Conservation (phyloP, 2,113 vertebrate genomes). For the Poeciliopsis occidentalis region DNA sequence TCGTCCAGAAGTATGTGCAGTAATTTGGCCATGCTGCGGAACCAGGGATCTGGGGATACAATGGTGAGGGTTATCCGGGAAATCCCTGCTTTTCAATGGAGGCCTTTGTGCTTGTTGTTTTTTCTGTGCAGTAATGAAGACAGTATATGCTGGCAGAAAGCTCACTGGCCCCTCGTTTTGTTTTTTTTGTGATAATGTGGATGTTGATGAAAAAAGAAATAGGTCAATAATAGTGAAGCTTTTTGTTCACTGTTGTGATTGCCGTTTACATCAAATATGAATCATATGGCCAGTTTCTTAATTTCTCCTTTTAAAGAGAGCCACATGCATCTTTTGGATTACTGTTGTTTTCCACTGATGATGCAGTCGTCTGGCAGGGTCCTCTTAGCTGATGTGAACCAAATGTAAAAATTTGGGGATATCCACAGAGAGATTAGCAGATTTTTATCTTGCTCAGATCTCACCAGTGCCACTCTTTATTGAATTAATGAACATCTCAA, state of each 20-base stretch:
- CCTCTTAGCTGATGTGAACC: neutral
- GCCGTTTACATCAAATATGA: neutral
- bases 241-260: neutral
- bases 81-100: constrained; percentile 65
- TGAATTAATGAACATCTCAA: neutral
- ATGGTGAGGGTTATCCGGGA: constrained; percentile 64
- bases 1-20: constrained; percentile 56
- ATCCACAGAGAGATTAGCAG: neutral
- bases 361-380: neutral
- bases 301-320: neutral
- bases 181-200: constrained; percentile 13
- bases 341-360: neutral
- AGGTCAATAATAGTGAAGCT: neutral
- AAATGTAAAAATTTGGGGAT: neutral
- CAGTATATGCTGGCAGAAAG: constrained; percentile 56
- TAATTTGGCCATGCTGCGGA: constrained; percentile 55
- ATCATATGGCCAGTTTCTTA: neutral
- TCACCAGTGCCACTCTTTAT: neutral
- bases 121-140: constrained; percentile 68
- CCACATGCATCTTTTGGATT: neutral
- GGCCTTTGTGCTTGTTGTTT: constrained; percentile 57
- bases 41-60: constrained; percentile 63
- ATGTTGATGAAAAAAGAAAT: constrained; percentile 17
- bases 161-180: constrained; percentile 42
- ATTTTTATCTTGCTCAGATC: too few species aligned